Evolutionary conservation across 1,140 invertebrate genomes (phyloP).

Genomic region (Lethocerus indicus): DNA sequence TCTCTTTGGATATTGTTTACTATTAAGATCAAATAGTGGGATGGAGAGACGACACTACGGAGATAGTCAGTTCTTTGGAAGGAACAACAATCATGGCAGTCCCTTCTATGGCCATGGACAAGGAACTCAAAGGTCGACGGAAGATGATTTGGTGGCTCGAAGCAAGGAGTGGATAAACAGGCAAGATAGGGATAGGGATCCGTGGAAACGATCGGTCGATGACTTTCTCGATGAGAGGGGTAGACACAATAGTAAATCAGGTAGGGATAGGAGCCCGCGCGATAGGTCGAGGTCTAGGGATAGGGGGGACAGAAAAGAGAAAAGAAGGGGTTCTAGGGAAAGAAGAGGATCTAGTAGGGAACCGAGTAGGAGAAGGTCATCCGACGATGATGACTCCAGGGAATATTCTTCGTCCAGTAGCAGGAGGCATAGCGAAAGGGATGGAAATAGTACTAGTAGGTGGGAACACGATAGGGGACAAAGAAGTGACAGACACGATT

Average conservation of each 20-base stretch:
- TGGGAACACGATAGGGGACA: slow-evolving; percentile 17
- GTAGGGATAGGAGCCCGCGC: slow-evolving; percentile 23
- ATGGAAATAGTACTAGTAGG: slow-evolving; percentile 23
- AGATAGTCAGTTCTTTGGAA: slow-evolving; percentile 7
- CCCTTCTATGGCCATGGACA: slow-evolving; percentile 5
- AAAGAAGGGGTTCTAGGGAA: slow-evolving; percentile 18
- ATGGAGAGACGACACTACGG: slow-evolving; percentile 15
- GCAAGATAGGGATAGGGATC: slow-evolving; percentile 10
- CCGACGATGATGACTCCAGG: slow-evolving; percentile 18
- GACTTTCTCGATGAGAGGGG: slow-evolving; percentile 24
- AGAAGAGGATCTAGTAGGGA: slow-evolving; percentile 15
- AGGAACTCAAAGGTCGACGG: slow-evolving; percentile 18
- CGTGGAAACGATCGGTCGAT: slow-evolving; percentile 14
- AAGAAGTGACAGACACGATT: slow-evolving; percentile 16
- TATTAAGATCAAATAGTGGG: slow-evolving; percentile 15
- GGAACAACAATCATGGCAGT: slow-evolving; percentile 1
- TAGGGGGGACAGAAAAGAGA: slow-evolving; percentile 20
- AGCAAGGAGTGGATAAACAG: slow-evolving; percentile 19
- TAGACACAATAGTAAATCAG: slow-evolving; percentile 24
- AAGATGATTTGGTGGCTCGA: slow-evolving; percentile 24
- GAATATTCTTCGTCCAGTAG: no score
- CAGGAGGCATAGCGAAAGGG: slow-evolving; percentile 14
- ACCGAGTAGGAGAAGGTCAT: slow-evolving; percentile 8
- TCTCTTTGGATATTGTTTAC: slow-evolving; percentile 15
- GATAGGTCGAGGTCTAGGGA: slow-evolving; percentile 26